Percentiles rank a stretch among this genome's conserved stretches.
Conservation (phyloP, 2,797 vertebrate genomes). For the Aldrovandia affinis region DNA sequence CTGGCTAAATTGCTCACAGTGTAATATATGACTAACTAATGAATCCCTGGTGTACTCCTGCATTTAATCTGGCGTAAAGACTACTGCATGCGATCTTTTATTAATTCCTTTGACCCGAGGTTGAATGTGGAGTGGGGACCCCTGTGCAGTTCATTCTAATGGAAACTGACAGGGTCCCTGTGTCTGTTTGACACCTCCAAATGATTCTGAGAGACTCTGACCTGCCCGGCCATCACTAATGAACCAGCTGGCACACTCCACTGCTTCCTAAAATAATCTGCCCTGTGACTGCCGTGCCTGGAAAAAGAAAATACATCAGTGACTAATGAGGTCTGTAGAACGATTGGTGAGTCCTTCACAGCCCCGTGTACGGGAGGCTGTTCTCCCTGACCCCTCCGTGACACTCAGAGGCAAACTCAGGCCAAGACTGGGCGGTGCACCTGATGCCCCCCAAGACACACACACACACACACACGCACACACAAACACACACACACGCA, state of each 20-base stretch:
- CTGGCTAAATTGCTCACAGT: slow-evolving; percentile 67
- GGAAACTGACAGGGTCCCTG: slow-evolving; percentile 84
- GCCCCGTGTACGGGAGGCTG: slow-evolving; percentile 60
- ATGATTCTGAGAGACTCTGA: slow-evolving; percentile 80
- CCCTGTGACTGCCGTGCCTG: slow-evolving; percentile 64
- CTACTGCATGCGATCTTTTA: slow-evolving; percentile 88
- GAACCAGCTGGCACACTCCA: slow-evolving; percentile 87
- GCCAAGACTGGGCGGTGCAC: slow-evolving; percentile 49
- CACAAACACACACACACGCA: background rate
- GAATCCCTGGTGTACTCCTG: slow-evolving; percentile 78
- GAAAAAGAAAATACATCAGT: slow-evolving; percentile 80
- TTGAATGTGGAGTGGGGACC: slow-evolving; percentile 82
- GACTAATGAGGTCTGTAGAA: slow-evolving; percentile 91
- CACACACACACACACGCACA: background rate
- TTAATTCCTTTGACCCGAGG: slow-evolving; percentile 97
- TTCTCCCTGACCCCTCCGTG: slow-evolving; percentile 81
- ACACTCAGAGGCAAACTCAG: slow-evolving; percentile 72
- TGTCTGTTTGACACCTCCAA: slow-evolving; percentile 83
- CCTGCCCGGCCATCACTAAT: slow-evolving; percentile 80
- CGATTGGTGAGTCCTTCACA: slow-evolving; percentile 83
- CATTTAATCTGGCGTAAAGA: slow-evolving; percentile 80
- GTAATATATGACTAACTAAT: slow-evolving; percentile 78
- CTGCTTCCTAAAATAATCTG: slow-evolving; percentile 74
- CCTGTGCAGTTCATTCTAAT: slow-evolving; percentile 83
- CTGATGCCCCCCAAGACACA: background rate